Evolutionary conservation across 2,888 invertebrate genomes (phyloP).

Genomic region (Plagodis pulveraria): DNA sequence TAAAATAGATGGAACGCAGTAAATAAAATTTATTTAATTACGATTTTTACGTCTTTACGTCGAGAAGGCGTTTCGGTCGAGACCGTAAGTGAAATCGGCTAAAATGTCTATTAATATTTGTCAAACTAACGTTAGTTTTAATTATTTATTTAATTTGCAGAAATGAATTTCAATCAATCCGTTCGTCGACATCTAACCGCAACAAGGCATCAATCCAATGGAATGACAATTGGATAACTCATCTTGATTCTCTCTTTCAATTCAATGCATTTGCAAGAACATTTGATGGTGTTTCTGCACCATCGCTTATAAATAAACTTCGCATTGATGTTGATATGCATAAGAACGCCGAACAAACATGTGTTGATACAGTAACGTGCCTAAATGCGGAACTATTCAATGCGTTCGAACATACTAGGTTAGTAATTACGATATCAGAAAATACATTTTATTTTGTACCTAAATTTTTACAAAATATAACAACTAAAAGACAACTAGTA

Average conservation of each 20-base stretch:
- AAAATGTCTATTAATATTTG: no score
- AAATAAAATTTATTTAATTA: background rate
- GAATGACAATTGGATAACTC: conserved; percentile 47
- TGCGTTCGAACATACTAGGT: conserved; percentile 38
- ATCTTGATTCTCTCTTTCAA: conserved; percentile 50
- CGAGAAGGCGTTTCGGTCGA: no score
- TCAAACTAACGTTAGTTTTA: no score
- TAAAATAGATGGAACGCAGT: background rate
- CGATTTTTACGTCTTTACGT: no score
- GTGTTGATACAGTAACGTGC: conserved; percentile 22
- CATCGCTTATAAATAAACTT: conserved; percentile 41
- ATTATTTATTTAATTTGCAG: no score
- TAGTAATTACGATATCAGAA: conserved; percentile 11
- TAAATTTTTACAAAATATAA: background rate
- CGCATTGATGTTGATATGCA: conserved; percentile 42
- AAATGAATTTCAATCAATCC: conserved; percentile 45
- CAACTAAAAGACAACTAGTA: background rate
- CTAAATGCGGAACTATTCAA: conserved; percentile 36
- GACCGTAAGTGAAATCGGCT: no score
- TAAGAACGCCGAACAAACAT: conserved; percentile 7
- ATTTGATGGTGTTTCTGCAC: conserved; percentile 42
- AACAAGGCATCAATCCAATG: conserved; percentile 44
- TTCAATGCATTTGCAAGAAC: conserved; percentile 42
- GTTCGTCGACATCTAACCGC: conserved; percentile 35
- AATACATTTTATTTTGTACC: no score